phyloP scores from a whole-genome alignment of 2,888 invertebrate species.

The Linnaemya vulpina region DNA sequence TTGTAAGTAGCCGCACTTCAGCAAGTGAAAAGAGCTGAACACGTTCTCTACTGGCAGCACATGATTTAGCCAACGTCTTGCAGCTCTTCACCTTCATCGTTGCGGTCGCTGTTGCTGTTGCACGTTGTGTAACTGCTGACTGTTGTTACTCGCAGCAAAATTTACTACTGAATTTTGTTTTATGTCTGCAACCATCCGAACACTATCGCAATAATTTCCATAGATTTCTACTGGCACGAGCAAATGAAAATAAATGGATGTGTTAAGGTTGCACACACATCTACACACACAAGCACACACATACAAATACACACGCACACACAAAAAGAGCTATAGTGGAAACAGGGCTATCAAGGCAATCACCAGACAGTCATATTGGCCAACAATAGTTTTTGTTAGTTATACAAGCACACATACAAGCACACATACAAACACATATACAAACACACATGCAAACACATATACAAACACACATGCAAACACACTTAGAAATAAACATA shows the following conservation, averaged over 20 bases:
- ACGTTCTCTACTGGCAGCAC: constrained; percentile 28
- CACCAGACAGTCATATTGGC: constrained; percentile 68
- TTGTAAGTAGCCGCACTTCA: constrained; percentile 20
- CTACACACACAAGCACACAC: constrained; percentile 26
- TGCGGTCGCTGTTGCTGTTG: constrained; percentile 27
- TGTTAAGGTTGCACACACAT: constrained; percentile 32
- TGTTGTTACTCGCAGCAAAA: constrained; percentile 47
- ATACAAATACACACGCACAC: constrained; percentile 17
- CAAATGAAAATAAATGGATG: constrained; percentile 1
- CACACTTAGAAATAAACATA: no score
- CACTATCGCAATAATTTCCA: neutral
- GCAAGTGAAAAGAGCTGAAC: constrained; percentile 31
- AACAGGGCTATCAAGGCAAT: constrained; percentile 64
- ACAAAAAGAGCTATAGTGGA: constrained; percentile 29
- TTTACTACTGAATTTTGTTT: constrained; percentile 63
- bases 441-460: no score
- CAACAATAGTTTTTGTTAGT: constrained; percentile 57
- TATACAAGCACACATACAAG: constrained; percentile 28
- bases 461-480: no score
- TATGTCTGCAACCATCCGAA: constrained; percentile 35
- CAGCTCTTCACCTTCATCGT: constrained; percentile 29
- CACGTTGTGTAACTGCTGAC: constrained; percentile 16
- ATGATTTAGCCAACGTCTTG: constrained; percentile 8
- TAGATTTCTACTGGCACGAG: neutral
- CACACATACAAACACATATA: no score